Evolutionary conservation across 2,888 invertebrate genomes (phyloP), one percentile per base, ranked within the genome.

Genomic region (Limnephilus rhombicus): DNA sequence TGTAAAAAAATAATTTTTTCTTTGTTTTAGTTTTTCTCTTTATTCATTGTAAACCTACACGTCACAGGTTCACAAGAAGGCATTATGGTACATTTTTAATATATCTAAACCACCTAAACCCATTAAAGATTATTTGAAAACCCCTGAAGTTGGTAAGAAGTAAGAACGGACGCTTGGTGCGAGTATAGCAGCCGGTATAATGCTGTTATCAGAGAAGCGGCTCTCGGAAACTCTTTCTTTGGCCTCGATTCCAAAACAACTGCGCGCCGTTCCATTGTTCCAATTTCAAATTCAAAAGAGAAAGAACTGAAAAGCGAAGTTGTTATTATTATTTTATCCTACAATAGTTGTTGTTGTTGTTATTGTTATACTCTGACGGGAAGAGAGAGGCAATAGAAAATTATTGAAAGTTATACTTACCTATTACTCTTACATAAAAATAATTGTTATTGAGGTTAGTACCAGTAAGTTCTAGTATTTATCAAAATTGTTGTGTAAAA

Each of bases 211-310:
- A 89, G 68, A 24, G 68, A 68, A 68, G 68, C 85, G 83, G 49
- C 92, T 45, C 45, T 45, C 12, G 11, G 45, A 12, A 85, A 91
- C 91, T 93, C 93, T 93, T 93, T 93, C 93, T 93, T 92, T 93
- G 93, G 90, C 93, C 93, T 91, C 93, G 85, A 92, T 93, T 93
- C 91, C 91, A 93, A 91, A 91, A 89, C 91, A 91, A 68, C 89
- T 85, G 41, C 31, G 86, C 45, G 37, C 49, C 90, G 88, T 37
- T 89, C 88, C 90, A 92, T 92, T 89, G 93, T 93, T 93, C 93
- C 93, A 93, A 85, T 92, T 93, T 93, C 81, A 91, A 93, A 87
- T 90, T 90, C 86, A 92, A 93, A 92, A 93, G 93, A 93, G 92
- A 93, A 93, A 68, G 68, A 68, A 93, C 91, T 91, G 85, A 89